Evolutionary conservation across 2,113 vertebrate genomes (phyloP).

Genomic region (Nipponia nippon): DNA sequence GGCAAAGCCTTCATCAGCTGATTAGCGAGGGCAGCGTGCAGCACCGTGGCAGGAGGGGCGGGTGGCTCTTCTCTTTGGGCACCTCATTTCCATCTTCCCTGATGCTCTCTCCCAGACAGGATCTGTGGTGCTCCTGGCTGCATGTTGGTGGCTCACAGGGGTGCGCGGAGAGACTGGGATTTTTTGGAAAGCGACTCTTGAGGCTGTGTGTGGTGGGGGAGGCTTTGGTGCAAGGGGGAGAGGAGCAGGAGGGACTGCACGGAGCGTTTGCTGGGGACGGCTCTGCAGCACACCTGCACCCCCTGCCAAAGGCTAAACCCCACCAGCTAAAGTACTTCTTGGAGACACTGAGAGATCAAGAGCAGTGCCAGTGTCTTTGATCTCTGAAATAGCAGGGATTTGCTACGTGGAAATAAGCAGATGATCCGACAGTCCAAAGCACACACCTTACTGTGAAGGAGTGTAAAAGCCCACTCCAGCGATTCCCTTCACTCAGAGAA

Average conservation of each 20-base stretch:
- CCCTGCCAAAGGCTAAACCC: neutral
- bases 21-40: accelerated
- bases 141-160: accelerated
- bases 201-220: neutral
- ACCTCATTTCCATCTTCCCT: neutral
- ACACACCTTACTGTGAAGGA: neutral
- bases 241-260: accelerated
- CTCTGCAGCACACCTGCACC: neutral
- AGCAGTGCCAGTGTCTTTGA: neutral
- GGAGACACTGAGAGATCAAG: neutral
- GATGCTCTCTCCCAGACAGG: neutral
- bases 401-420: neutral
- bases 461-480: neutral
- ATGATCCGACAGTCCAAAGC: neutral
- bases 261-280: accelerated
- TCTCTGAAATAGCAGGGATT: neutral
- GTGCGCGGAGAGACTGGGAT: neutral
- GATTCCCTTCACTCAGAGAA: neutral
- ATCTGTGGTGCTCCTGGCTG: neutral
- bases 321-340: neutral
- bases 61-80: neutral
- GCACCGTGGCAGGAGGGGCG: neutral
- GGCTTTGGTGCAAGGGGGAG: neutral
- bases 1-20: neutral
- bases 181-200: neutral